phyloP scores from a whole-genome alignment of 1,140 invertebrate species.

The Polypedilum vanderplanki region DNA sequence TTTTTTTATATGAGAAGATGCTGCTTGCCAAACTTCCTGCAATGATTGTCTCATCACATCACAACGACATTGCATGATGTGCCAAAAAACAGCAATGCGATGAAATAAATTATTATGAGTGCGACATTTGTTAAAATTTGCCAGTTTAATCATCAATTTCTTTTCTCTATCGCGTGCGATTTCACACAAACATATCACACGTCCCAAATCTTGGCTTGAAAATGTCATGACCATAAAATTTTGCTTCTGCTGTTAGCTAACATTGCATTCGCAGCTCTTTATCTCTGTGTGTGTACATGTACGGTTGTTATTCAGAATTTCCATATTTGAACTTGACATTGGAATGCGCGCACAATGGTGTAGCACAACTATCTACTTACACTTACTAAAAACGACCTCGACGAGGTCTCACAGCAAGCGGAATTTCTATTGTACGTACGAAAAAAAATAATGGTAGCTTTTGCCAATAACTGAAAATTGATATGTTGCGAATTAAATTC shows the following conservation, averaged over 20 bases:
- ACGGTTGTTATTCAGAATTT: neutral
- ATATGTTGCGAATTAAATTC: too few relatives aligned
- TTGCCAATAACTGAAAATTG: too few relatives aligned
- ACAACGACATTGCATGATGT: too few relatives aligned
- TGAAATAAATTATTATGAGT: too few relatives aligned
- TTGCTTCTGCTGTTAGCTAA: neutral
- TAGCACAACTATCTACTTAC: neutral
- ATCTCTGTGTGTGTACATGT: neutral
- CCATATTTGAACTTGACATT: constrained; percentile 28
- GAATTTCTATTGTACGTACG: neutral
- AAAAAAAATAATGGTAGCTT: too few relatives aligned
- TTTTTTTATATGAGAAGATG: too few relatives aligned
- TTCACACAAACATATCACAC: neutral
- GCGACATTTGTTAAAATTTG: neutral
- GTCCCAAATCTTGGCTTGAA: constrained; percentile 9
- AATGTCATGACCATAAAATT: neutral
- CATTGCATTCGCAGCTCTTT: neutral
- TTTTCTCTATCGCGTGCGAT: neutral
- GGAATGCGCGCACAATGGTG: neutral
- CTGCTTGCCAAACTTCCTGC: too few relatives aligned
- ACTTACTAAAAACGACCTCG: neutral
- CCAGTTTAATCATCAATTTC: constrained; percentile 3
- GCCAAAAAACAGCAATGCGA: too few relatives aligned
- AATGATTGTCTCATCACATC: too few relatives aligned
- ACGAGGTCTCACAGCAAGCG: neutral